These are phyloP conservation scores for Caranx melampygus DNA, from an alignment of 2,113 vertebrate species.

Conservation along the genomic window DNA sequence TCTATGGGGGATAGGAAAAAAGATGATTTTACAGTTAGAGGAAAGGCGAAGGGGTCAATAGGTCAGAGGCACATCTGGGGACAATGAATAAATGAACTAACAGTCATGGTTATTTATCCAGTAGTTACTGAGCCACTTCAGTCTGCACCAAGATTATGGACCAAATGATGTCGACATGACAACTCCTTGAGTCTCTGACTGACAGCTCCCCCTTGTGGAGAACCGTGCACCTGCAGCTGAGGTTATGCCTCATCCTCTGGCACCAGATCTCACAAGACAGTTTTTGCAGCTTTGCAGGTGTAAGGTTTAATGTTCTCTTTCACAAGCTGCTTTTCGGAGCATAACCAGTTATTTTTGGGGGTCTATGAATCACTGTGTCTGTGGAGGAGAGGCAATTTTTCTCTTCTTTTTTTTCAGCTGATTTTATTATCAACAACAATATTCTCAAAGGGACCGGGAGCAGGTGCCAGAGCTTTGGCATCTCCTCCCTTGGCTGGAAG, in stretches of 20 bases:
- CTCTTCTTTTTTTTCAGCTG: not conserved
- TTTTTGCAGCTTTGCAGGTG: not conserved
- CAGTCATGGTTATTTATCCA: not conserved
- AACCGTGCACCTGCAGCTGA: not conserved
- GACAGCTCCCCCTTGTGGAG: slow-evolving; percentile 2
- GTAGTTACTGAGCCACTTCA: not conserved
- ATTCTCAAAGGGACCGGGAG: not conserved
- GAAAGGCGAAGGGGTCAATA: not conserved
- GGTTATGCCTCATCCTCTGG: not conserved
- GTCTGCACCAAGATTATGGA: not conserved
- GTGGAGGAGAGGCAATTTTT: not conserved
- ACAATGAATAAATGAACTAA: not conserved
- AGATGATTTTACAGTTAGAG: not conserved
- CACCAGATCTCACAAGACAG: not conserved
- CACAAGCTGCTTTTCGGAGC: not conserved
- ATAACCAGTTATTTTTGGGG: not conserved
- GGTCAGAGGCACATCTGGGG: not conserved
- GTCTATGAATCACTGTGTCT: slow-evolving; percentile 11
- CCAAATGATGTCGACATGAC: too few relatives aligned
- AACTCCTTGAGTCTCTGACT: not conserved
- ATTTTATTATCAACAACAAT: slow-evolving; percentile 12
- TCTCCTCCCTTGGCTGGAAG: not conserved
- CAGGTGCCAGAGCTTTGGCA: slow-evolving; percentile 6
- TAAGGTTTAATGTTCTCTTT: not conserved
- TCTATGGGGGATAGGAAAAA: not conserved